phyloP scores from a whole-genome alignment of 2,113 vertebrate species.

The Riparia riparia region DNA sequence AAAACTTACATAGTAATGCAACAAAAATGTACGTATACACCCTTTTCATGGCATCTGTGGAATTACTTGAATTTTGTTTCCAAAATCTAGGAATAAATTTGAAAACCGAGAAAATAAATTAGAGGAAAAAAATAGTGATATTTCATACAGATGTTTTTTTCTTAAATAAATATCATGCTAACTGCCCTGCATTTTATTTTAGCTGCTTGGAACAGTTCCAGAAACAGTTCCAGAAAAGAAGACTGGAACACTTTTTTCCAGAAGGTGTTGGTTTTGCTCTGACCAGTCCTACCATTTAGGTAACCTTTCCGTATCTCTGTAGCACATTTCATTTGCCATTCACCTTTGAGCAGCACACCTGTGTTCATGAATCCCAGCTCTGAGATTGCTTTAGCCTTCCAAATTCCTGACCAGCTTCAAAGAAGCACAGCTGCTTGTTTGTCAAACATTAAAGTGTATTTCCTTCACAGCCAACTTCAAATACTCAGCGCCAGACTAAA shows the following conservation, averaged over 20 bases:
- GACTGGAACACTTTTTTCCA: not conserved
- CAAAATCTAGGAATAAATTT: not conserved
- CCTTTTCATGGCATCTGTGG: not conserved
- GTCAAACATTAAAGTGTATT: not conserved
- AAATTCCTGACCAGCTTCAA: not conserved
- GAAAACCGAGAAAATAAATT: not conserved
- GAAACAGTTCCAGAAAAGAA: not conserved
- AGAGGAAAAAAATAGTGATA: not conserved
- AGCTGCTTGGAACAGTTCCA: not conserved
- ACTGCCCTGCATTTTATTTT: not conserved
- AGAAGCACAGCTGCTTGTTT: not conserved
- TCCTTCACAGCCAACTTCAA: not conserved
- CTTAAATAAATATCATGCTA: not conserved
- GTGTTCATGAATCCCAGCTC: fast-evolving
- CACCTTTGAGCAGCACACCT: not conserved
- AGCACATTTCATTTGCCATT: not conserved
- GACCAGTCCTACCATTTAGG: not conserved
- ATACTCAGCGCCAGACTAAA: not conserved
- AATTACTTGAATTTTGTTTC: not conserved
- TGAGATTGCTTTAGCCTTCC: not conserved
- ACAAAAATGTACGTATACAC: not conserved
- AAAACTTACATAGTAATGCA: not conserved
- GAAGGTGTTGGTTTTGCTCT: not conserved
- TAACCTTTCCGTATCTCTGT: not conserved
- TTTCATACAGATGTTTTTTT: not conserved